Percentiles rank a stretch among this genome's conserved stretches.
Evolutionary conservation across 1,140 invertebrate genomes (phyloP).

Genomic region (Drosophila melanica): DNA sequence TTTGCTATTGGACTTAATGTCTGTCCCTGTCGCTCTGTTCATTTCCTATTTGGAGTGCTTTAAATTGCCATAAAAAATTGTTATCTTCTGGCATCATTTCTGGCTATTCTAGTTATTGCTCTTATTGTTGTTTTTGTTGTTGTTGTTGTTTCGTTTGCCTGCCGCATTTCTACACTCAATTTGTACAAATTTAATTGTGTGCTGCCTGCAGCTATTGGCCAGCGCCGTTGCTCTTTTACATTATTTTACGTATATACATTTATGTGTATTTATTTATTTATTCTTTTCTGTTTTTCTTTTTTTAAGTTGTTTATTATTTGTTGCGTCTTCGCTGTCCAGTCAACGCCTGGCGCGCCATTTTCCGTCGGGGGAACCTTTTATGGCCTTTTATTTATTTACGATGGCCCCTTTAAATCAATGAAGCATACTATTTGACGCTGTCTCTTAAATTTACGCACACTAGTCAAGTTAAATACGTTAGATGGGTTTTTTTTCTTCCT

Average conservation of each 20-base stretch:
- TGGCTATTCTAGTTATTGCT: constrained; percentile 18
- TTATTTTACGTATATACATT: constrained; percentile 58
- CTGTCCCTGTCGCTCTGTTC: constrained; percentile 28
- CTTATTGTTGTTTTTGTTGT: constrained; percentile 19
- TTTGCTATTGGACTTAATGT: constrained; percentile 58
- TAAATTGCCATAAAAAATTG: constrained; percentile 78
- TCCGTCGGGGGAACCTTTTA: constrained; percentile 57
- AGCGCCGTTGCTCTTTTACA: constrained; percentile 21
- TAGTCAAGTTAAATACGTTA: constrained; percentile 30
- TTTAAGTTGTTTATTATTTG: constrained; percentile 48
- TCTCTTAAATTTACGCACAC: constrained; percentile 74
- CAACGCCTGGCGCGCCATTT: constrained; percentile 60
- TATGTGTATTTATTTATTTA: constrained; percentile 40
- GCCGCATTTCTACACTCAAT: constrained; percentile 81
- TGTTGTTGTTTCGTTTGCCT: constrained; percentile 49
- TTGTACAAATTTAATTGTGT: constrained; percentile 83
- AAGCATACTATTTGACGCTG: constrained; percentile 70
- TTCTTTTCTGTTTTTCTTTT: constrained; percentile 28
- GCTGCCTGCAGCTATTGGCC: constrained; percentile 50
- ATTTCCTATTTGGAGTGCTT: constrained; percentile 74
- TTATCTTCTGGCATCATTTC: constrained; percentile 70
- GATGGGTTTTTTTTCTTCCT: constrained; percentile 5
- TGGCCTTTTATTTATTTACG: constrained; percentile 79
- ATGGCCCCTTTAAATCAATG: constrained; percentile 79
- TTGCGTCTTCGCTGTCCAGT: constrained; percentile 59